These are phyloP conservation scores for Anableps anableps DNA, from an alignment of 2,797 vertebrate species.

Conservation along the genomic window DNA sequence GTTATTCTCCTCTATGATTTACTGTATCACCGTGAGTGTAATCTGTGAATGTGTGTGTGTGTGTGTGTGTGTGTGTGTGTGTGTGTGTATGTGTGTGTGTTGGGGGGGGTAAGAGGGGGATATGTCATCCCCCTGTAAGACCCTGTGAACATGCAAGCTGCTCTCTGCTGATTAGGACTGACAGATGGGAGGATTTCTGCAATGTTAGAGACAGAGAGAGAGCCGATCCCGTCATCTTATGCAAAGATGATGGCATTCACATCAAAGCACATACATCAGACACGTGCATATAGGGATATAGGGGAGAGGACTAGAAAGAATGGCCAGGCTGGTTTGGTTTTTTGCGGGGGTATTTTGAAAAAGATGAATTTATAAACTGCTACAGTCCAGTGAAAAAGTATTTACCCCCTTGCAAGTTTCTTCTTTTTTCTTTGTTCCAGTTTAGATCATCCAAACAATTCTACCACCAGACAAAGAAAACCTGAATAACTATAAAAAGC, in stretches of 20 bases:
- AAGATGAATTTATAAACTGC: not conserved
- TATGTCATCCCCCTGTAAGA: constrained; percentile 54
- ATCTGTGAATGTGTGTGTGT: constrained; percentile 30
- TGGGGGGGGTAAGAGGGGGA: too few species aligned
- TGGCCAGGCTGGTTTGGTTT: constrained; percentile 27
- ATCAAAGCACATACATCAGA: constrained; percentile 34
- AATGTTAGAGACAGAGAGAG: constrained; percentile 36
- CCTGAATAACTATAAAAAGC: not conserved
- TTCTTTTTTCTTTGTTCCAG: not conserved
- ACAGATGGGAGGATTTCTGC: constrained; percentile 80
- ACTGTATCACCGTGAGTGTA: constrained; percentile 65
- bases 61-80: constrained; percentile 5
- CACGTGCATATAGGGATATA: constrained; percentile 41
- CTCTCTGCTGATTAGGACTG: constrained; percentile 69
- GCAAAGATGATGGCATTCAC: constrained; percentile 55
- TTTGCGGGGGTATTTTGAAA: constrained; percentile 24
- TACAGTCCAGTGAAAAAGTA: not conserved
- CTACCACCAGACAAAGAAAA: not conserved
- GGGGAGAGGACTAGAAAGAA: constrained; percentile 50
- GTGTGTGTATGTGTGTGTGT: constrained; percentile 4
- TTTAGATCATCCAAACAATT: not conserved
- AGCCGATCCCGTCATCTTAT: constrained; percentile 64
- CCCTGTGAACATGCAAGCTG: constrained; percentile 67
- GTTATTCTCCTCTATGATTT: constrained; percentile 47
- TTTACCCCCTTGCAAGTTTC: not conserved